Evolutionary conservation across 2,113 vertebrate species (phyloP).

Genomic region (Scopus umbretta): DNA sequence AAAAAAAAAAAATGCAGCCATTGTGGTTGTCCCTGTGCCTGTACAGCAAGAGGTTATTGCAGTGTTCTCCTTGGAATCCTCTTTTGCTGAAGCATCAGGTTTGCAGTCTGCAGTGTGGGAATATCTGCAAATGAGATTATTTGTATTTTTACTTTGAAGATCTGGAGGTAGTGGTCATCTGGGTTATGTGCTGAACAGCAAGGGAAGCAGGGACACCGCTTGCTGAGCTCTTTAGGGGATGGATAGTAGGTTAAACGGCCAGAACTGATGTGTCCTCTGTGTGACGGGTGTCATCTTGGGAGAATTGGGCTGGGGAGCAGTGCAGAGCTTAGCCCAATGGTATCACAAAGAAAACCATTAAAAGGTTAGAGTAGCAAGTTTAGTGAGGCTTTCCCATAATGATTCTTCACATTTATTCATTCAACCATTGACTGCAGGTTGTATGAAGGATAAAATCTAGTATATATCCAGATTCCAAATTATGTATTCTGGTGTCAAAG

Average conservation of each 20-base stretch:
- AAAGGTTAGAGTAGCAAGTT: not conserved
- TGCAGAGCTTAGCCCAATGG: not conserved
- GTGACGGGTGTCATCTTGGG: not conserved
- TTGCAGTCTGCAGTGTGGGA: not conserved
- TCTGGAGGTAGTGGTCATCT: not conserved
- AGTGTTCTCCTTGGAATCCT: not conserved
- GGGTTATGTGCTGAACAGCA: not conserved
- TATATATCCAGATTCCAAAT: not conserved
- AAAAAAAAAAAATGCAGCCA: not conserved
- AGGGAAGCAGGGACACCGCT: not conserved
- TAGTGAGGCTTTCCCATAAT: not conserved
- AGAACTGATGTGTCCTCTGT: fast-evolving
- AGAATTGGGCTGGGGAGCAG: not conserved
- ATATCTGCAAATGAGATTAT: not conserved
- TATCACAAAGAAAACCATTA: not conserved
- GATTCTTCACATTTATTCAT: not conserved
- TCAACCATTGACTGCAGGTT: not conserved
- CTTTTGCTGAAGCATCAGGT: not conserved
- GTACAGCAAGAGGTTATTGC: not conserved
- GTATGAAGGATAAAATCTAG: not conserved
- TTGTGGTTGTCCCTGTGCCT: not conserved
- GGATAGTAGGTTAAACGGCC: not conserved
- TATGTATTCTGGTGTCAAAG: not conserved
- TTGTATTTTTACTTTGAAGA: not conserved
- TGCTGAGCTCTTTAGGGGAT: not conserved